Evolutionary conservation across 2,888 invertebrate genomes (phyloP), one percentile per base, ranked within the genome.

Genomic region (Tetragnatha montana): DNA sequence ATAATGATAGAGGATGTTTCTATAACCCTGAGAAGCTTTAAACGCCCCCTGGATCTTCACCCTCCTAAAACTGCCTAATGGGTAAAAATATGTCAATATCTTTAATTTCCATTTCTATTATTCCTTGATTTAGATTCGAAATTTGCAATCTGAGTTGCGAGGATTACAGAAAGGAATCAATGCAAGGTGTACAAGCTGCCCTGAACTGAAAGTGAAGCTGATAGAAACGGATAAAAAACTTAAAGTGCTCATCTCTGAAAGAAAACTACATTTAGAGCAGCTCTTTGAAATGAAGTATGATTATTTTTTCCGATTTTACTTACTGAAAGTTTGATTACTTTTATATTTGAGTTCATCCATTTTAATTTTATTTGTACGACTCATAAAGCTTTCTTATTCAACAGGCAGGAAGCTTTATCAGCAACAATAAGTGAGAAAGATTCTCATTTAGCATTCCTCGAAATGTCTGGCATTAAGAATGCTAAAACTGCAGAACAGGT

Each of bases 351-450:
- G 2, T 35, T 4, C 10, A 60, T 22, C 76, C 49, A 60, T 51
- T n/a, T 17, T 10, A 7, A 17, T 6, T 80, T 60, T 71, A 76
- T 19, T 19, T 47, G 21, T 50, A 49, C n/a, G 35, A 17, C 12
- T 60, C 17, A 60, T 10, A 17, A 47, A 69, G 89, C 35, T 89
- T 91, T 89, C 75, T 0, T 60, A 60, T 60, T 60, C 50, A 91
- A 22, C 93, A 97, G 97, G 93, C 96, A 97, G 94, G 97, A 98
- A 94, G 96, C 97, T 82, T 94, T 98, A 91, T 96, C 97, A 94
- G 95, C 96, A 89, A 96, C 96, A 6, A 96, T 98, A 91, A 96
- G 96, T 92, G 97, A 97, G 93, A 97, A 97, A 93, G 98, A 98
- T 93, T 96, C 97, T 14, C 96, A 97, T 93, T 95, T 98, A 92